phyloP scores from a whole-genome alignment of 2,113 vertebrate genomes.

The Hippoglossus stenolepis region DNA sequence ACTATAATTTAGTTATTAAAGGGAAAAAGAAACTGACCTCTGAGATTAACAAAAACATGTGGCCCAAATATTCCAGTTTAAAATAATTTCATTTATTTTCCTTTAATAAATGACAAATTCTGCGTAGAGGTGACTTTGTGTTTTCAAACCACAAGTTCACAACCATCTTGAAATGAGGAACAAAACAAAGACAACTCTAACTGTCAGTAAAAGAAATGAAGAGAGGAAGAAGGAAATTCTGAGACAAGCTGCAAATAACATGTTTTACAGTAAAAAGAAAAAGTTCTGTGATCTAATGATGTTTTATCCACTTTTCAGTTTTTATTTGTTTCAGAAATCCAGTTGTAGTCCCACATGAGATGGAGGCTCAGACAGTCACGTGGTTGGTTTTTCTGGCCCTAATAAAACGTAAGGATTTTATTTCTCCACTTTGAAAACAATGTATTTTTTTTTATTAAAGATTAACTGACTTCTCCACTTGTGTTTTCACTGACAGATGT shows the following conservation, averaged over 20 bases:
- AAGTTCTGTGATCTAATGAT: background rate
- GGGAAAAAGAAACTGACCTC: too few species aligned
- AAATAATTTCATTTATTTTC: background rate
- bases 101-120: too few species aligned
- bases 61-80: too few species aligned
- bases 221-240: background rate
- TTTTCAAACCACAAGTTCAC: background rate
- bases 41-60: too few species aligned
- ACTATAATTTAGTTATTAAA: too few species aligned
- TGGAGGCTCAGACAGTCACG: conserved; percentile 1
- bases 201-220: background rate
- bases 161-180: background rate
- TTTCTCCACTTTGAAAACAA: background rate
- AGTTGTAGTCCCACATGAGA: conserved; percentile 14
- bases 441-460: too few species aligned
- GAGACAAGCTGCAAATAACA: background rate
- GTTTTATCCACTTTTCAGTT: background rate
- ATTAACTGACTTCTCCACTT: background rate
- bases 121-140: too few species aligned
- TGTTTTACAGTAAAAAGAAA: background rate
- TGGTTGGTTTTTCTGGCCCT: conserved; percentile 37
- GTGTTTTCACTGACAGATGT: conserved; percentile 33
- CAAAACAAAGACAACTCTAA: background rate
- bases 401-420: conserved; percentile 32
- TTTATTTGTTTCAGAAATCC: conserved; percentile 19